Conservation (phyloP, 2,797 vertebrate genomes). For the Ambastaia sidthimunki region DNA sequence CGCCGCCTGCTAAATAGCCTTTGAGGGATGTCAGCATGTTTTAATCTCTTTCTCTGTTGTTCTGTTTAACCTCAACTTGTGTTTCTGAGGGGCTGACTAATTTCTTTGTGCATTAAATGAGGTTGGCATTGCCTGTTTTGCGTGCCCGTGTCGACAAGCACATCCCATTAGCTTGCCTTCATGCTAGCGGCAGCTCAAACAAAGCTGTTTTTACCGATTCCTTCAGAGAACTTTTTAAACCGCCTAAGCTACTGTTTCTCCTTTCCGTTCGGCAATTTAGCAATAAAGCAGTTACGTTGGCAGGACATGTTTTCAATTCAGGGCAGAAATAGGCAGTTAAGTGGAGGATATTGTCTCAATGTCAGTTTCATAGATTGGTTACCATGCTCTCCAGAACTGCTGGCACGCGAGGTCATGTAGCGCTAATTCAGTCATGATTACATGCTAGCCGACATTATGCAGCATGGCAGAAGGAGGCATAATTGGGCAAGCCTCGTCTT, state of each 20-base stretch:
- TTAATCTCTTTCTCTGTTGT: slow-evolving; percentile 48
- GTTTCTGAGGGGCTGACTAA: slow-evolving; percentile 63
- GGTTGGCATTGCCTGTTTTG: slow-evolving; percentile 65
- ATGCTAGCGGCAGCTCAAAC: slow-evolving; percentile 59
- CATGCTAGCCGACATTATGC: slow-evolving; percentile 51
- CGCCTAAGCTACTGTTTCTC: slow-evolving; percentile 21
- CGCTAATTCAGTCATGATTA: slow-evolving; percentile 51
- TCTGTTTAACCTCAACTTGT: slow-evolving; percentile 67
- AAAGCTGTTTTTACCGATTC: slow-evolving; percentile 31
- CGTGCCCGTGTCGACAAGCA: slow-evolving; percentile 63
- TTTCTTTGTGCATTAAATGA: slow-evolving; percentile 70
- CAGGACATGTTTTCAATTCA: slow-evolving; percentile 48
- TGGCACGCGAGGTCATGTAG: slow-evolving; percentile 43
- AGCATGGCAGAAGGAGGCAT: slow-evolving; percentile 45
- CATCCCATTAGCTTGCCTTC: slow-evolving; percentile 64
- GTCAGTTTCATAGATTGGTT: slow-evolving; percentile 50
- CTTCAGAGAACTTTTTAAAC: slow-evolving; percentile 34
- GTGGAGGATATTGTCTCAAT: slow-evolving; percentile 47
- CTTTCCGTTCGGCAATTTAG: slow-evolving; percentile 37
- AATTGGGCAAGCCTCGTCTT: slow-evolving; percentile 39
- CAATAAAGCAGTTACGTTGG: slow-evolving; percentile 24
- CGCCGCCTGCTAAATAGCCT: slow-evolving; percentile 60
- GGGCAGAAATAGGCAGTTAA: slow-evolving; percentile 48
- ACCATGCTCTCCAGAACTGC: slow-evolving; percentile 49
- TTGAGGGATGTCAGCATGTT: slow-evolving; percentile 65